phyloP scores from a whole-genome alignment of 2,888 invertebrate genomes.

The Augiades crinisus region DNA sequence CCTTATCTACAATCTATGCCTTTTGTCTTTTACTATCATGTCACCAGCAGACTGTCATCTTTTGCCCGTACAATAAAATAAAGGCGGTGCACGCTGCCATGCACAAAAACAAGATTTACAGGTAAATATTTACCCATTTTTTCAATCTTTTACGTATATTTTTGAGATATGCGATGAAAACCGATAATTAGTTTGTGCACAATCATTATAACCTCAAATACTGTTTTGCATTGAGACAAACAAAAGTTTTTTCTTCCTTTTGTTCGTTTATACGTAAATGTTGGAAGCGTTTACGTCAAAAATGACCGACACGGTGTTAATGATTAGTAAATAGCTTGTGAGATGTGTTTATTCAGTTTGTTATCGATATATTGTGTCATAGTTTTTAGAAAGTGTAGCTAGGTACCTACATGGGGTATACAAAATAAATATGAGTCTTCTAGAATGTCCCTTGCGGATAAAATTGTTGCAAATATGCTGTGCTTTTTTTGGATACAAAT shows the following conservation, averaged over 20 bases:
- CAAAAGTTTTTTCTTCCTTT: conserved; percentile 17
- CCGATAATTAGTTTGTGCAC: conserved; percentile 38
- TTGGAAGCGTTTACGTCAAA: too few relatives aligned
- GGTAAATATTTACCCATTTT: conserved; percentile 47
- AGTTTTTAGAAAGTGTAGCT: too few relatives aligned
- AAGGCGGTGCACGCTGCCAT: conserved; percentile 71
- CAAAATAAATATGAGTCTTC: too few relatives aligned
- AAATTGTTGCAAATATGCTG: too few relatives aligned
- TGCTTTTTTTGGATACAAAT: too few relatives aligned
- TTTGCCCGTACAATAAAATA: conserved; percentile 72
- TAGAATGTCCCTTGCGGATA: too few relatives aligned
- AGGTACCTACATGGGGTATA: too few relatives aligned
- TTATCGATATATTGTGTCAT: too few relatives aligned
- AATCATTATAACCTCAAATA: conserved; percentile 67
- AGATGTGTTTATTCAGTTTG: too few relatives aligned
- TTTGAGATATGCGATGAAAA: background rate
- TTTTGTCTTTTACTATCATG: conserved; percentile 62
- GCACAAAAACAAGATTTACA: conserved; percentile 76
- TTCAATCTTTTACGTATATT: background rate
- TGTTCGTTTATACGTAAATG: background rate
- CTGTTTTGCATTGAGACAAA: conserved; percentile 11
- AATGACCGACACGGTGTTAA: too few relatives aligned
- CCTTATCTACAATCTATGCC: too few relatives aligned
- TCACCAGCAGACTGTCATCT: conserved; percentile 68
- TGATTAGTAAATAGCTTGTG: background rate